phyloP scores from a whole-genome alignment of 2,888 invertebrate species.

The Melinopterus prodromus region DNA sequence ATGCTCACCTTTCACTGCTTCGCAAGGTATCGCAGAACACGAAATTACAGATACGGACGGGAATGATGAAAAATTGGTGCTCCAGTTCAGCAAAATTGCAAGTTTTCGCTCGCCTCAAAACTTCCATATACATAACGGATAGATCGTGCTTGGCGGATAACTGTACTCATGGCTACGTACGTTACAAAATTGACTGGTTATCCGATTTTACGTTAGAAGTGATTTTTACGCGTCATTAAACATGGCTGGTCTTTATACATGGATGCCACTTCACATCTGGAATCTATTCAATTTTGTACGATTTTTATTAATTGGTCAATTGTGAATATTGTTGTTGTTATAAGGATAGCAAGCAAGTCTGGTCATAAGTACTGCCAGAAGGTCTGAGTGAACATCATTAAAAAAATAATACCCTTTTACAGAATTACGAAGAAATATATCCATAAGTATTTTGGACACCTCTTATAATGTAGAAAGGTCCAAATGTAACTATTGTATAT shows the following conservation, averaged over 20 bases:
- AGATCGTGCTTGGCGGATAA: neutral
- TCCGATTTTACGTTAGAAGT: neutral
- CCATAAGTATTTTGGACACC: neutral
- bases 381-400: neutral
- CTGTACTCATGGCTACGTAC: neutral
- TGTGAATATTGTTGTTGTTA: too few species aligned
- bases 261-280: neutral
- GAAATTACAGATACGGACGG: neutral
- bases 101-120: neutral
- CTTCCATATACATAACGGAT: neutral
- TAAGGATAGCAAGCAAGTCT: too few species aligned
- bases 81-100: neutral
- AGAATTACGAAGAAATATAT: neutral
- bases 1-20: neutral
- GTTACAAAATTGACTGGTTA: neutral
- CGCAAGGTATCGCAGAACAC: neutral
- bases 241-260: neutral
- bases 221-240: neutral
- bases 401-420: neutral
- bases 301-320: too few species aligned
- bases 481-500: too few species aligned
- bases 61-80: neutral
- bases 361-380: too few species aligned
- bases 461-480: too few species aligned
- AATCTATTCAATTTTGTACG: too few species aligned